These are phyloP conservation scores for Pipistrellus nathusii DNA, from an alignment of 2,797 vertebrate species.

Conservation along the genomic window DNA sequence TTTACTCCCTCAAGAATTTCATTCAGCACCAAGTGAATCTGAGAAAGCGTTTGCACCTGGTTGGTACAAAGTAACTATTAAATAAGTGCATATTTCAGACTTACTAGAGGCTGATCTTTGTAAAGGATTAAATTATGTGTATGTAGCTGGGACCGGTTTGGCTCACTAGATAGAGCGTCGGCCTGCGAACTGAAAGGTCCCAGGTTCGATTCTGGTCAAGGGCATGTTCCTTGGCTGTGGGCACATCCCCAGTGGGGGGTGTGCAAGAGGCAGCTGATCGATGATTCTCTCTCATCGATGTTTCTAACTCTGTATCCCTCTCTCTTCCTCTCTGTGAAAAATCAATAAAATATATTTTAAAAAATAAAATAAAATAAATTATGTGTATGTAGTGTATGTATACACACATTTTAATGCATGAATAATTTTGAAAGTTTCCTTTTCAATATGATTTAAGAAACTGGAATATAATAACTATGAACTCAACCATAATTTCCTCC, in stretches of 20 bases:
- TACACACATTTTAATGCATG: background rate
- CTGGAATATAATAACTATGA: slow-evolving; percentile 37
- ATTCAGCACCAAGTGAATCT: background rate
- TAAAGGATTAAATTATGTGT: slow-evolving; percentile 42
- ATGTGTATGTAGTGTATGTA: background rate
- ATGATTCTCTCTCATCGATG: too few species aligned
- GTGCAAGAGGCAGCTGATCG: too few species aligned
- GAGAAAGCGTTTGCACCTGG: slow-evolving; percentile 1
- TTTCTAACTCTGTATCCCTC: too few species aligned
- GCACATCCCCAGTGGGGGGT: too few species aligned
- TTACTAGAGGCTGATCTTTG: background rate
- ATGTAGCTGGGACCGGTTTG: too few species aligned
- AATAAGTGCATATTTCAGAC: slow-evolving; percentile 23
- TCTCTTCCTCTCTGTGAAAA: too few species aligned
- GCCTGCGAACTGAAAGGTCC: too few species aligned
- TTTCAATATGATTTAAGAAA: slow-evolving; percentile 65
- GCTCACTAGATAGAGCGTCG: too few species aligned
- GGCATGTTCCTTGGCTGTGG: too few species aligned
- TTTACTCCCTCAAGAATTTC: slow-evolving; percentile 47
- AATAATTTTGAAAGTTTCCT: slow-evolving; percentile 54
- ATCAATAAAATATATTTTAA: too few species aligned
- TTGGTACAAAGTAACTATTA: slow-evolving; percentile 18
- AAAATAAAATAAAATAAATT: too few species aligned
- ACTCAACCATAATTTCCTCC: slow-evolving; percentile 38
- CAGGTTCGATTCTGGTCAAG: too few species aligned